A percentile compares a stretch with the other conserved stretches of the same genome.
Conservation (phyloP, 1,140 invertebrate species). For the Leucophenga varia region DNA sequence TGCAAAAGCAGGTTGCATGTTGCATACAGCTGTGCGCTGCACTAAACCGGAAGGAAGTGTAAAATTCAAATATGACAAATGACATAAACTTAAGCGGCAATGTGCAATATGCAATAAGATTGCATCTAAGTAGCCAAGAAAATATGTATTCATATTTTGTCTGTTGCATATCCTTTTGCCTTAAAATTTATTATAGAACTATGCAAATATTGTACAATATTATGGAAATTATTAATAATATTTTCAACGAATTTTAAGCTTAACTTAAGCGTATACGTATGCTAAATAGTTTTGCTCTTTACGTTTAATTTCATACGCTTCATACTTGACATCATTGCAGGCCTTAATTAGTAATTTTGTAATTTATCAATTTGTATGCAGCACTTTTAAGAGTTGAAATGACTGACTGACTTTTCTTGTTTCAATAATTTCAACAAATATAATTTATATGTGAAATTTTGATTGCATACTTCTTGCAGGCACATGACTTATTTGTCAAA, state of each 20-base stretch:
- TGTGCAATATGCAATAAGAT: conserved; percentile 7
- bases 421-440: too few species aligned
- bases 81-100: conserved; percentile 52
- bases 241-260: conserved; percentile 35
- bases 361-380: conserved; percentile 25
- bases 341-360: conserved; percentile 47
- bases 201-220: conserved; percentile 4
- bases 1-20: too few species aligned
- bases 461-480: conserved; percentile 14
- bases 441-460: background rate
- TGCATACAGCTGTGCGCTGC: conserved; percentile 16
- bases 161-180: too few species aligned
- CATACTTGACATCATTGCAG: background rate
- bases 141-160: conserved; percentile 32
- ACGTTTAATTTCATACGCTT: background rate
- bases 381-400: background rate
- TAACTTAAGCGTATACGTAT: background rate
- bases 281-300: background rate
- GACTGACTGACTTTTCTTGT: too few species aligned
- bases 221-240: conserved; percentile 53
- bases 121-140: background rate
- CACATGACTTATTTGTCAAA: too few species aligned
- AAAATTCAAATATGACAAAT: conserved; percentile 55
- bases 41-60: conserved; percentile 51
- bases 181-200: background rate